phyloP scores from a whole-genome alignment of 1,140 invertebrate genomes.

The Zaprionus taronus region DNA sequence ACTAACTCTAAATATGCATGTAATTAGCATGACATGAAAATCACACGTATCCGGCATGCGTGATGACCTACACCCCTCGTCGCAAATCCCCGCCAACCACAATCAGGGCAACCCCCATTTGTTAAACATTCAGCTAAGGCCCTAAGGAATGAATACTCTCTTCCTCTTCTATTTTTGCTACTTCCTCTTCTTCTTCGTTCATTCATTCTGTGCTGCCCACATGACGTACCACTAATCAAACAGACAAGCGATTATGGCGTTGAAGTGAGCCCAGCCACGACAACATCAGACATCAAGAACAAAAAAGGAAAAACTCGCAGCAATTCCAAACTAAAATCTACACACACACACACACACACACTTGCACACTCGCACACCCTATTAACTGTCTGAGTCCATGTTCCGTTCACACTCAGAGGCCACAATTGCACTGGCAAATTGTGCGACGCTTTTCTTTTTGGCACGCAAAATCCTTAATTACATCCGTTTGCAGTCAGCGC shows the following conservation, averaged over 20 bases:
- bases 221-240: constrained; percentile 58
- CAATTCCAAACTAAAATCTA: constrained; percentile 3
- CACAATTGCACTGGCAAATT: constrained; percentile 55
- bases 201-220: neutral
- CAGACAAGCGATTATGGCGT: constrained; percentile 33
- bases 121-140: neutral
- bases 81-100: neutral
- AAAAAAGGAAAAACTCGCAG: neutral
- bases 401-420: constrained; percentile 17
- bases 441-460: constrained; percentile 54
- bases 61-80: neutral
- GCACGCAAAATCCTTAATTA: constrained; percentile 81
- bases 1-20: constrained; percentile 31
- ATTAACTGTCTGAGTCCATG: constrained; percentile 31
- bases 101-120: neutral
- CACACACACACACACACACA: neutral
- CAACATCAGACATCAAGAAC: neutral
- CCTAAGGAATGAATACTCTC: neutral
- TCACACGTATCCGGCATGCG: constrained; percentile 19
- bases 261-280: constrained; percentile 20
- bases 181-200: neutral
- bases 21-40: constrained; percentile 63
- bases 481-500: constrained; percentile 72
- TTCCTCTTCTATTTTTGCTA: neutral
- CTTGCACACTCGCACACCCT: neutral